Conservation (phyloP, 2,888 invertebrate genomes). For the Steinernema hermaphroditum region DNA sequence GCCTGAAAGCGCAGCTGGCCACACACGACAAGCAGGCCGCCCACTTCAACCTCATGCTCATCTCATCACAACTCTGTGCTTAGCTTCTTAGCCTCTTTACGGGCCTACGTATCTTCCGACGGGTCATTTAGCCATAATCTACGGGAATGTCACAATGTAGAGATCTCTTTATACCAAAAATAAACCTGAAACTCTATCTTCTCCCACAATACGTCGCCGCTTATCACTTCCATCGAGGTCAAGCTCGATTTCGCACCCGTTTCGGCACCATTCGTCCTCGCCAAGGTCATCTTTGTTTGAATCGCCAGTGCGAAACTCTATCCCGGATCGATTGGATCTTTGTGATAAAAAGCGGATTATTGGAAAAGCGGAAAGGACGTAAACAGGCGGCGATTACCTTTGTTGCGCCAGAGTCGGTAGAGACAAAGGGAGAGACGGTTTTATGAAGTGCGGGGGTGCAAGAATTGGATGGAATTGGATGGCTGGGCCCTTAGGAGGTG, state of each 20-base stretch:
- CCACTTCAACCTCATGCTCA: not conserved
- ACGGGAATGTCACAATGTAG: not conserved
- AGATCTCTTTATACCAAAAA: not conserved
- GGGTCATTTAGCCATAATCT: not conserved
- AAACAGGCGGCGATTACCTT: too few relatives aligned
- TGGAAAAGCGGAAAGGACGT: too few relatives aligned
- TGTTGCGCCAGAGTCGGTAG: too few relatives aligned
- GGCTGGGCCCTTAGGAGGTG: too few relatives aligned
- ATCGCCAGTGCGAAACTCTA: not conserved
- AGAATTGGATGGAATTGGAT: too few relatives aligned
- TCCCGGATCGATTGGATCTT: not conserved
- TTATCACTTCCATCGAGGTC: conserved; percentile 4
- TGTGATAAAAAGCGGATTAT: too few relatives aligned
- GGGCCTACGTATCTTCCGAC: not conserved
- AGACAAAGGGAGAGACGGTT: too few relatives aligned
- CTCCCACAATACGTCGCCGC: not conserved
- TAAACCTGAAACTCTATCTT: not conserved
- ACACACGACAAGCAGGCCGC: conserved; percentile 13
- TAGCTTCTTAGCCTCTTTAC: conserved; percentile 10
- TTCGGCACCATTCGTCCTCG: not conserved
- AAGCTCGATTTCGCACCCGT: not conserved
- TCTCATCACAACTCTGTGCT: not conserved
- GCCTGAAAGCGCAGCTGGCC: conserved; percentile 16
- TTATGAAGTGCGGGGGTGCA: too few relatives aligned
- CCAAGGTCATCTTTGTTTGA: conserved; percentile 7